These are phyloP conservation scores for Hydrolagus colliei DNA, from an alignment of 2,797 vertebrate species.

Conservation along the genomic window DNA sequence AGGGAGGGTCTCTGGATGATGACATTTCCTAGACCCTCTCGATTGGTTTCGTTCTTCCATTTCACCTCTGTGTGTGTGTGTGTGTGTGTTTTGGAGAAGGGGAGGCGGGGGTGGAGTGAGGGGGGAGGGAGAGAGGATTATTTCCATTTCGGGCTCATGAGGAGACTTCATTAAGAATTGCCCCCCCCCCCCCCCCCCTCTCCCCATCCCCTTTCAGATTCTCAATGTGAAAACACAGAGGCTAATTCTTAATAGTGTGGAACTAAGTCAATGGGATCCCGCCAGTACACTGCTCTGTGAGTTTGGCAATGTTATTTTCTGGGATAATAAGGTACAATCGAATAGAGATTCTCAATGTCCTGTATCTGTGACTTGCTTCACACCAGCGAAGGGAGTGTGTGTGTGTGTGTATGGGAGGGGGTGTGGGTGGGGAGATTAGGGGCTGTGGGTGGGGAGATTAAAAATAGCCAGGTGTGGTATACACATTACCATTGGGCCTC, in stretches of 20 bases:
- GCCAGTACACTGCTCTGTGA: neutral
- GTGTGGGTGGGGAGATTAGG: neutral
- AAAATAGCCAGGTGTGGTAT: neutral
- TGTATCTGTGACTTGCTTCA: constrained; percentile 22
- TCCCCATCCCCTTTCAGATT: too few species aligned
- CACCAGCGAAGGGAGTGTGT: neutral
- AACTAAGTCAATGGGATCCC: constrained; percentile 23
- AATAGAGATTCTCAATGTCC: neutral
- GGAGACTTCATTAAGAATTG: too few species aligned
- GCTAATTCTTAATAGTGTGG: neutral
- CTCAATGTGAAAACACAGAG: neutral
- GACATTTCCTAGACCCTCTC: too few species aligned
- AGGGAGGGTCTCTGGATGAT: too few species aligned
- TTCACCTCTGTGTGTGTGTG: too few species aligned
- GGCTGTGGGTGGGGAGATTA: neutral
- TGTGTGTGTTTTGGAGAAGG: too few species aligned
- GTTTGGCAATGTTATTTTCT: neutral
- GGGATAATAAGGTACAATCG: constrained; percentile 18
- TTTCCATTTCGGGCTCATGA: too few species aligned
- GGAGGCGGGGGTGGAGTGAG: too few species aligned
- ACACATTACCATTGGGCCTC: neutral
- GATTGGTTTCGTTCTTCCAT: too few species aligned
- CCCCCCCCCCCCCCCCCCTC: too few species aligned
- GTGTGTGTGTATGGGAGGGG: too few species aligned
- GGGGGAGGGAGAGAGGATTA: too few species aligned